A percentile compares a stretch with the other conserved stretches of the same genome.
Evolutionary conservation across 1,140 invertebrate species (phyloP).

Genomic region (Camponotus vicinus): DNA sequence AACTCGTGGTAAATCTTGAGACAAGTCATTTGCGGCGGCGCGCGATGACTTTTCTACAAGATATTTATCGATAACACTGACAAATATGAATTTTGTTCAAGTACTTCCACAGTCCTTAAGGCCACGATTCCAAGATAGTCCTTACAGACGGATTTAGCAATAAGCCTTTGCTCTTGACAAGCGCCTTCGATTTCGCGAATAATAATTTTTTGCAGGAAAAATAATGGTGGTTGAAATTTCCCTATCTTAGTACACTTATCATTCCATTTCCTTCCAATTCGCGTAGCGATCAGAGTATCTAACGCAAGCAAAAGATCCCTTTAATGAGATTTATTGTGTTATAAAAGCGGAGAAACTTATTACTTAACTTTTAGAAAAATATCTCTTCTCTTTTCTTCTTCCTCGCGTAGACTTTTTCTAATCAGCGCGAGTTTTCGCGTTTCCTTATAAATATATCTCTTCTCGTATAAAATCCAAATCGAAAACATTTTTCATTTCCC

Average conservation of each 20-base stretch:
- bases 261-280: not conserved
- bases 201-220: not conserved
- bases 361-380: conserved; percentile 23
- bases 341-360: not conserved
- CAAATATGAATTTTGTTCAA: conserved; percentile 27
- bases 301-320: not conserved
- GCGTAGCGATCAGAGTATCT: conserved; percentile 6
- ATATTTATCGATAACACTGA: conserved; percentile 42
- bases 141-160: conserved; percentile 56
- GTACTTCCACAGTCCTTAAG: conserved; percentile 54
- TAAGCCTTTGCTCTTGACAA: conserved; percentile 51
- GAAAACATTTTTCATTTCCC: not conserved
- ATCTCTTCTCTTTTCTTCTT: not conserved
- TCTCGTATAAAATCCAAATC: not conserved
- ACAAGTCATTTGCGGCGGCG: not conserved
- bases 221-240: not conserved
- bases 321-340: not conserved
- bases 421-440: not conserved
- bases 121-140: conserved; percentile 57
- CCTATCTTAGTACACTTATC: not conserved
- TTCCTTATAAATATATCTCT: not conserved
- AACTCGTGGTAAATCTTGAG: conserved; percentile 41
- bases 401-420: not conserved
- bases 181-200: conserved; percentile 33
- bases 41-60: not conserved